These are phyloP conservation scores for Drosophila athabasca DNA, from an alignment of 1,140 invertebrate genomes.

Conservation along the genomic window DNA sequence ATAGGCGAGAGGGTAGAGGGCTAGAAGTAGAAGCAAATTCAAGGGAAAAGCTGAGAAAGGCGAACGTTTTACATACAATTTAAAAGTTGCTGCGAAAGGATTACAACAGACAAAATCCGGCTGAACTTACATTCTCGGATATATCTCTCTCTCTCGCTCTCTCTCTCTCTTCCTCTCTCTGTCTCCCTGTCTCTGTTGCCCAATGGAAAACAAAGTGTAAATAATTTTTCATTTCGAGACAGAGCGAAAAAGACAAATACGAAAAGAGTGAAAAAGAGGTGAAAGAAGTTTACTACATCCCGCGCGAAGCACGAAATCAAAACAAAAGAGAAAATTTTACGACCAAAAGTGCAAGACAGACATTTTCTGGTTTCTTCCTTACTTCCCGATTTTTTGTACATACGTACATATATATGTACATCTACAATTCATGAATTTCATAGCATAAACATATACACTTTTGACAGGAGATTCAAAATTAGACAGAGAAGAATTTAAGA, in stretches of 20 bases:
- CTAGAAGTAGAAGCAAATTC: background rate
- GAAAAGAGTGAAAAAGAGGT: constrained; percentile 1
- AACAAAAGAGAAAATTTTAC: constrained; percentile 25
- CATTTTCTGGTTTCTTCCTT: too few relatives aligned
- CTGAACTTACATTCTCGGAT: constrained; percentile 7
- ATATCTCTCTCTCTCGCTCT: background rate
- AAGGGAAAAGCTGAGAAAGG: constrained; percentile 13
- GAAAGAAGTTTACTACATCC: background rate
- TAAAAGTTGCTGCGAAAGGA: constrained; percentile 50
- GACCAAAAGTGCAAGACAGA: background rate
- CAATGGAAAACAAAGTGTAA: constrained; percentile 47
- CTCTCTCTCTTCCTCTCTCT: too few relatives aligned
- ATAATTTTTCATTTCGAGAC: constrained; percentile 45
- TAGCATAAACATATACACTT: too few relatives aligned
- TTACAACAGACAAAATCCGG: constrained; percentile 45
- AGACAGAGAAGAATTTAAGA: too few relatives aligned
- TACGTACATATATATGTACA: too few relatives aligned
- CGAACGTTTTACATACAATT: constrained; percentile 50
- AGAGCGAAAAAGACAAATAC: background rate
- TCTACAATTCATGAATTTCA: too few relatives aligned
- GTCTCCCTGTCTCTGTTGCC: background rate
- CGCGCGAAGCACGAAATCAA: constrained; percentile 11
- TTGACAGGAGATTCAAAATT: too few relatives aligned
- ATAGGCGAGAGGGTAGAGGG: background rate
- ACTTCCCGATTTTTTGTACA: too few relatives aligned